These are phyloP conservation scores for Melanostigma gelatinosum DNA, from an alignment of 2,113 vertebrate genomes.

Conservation along the genomic window DNA sequence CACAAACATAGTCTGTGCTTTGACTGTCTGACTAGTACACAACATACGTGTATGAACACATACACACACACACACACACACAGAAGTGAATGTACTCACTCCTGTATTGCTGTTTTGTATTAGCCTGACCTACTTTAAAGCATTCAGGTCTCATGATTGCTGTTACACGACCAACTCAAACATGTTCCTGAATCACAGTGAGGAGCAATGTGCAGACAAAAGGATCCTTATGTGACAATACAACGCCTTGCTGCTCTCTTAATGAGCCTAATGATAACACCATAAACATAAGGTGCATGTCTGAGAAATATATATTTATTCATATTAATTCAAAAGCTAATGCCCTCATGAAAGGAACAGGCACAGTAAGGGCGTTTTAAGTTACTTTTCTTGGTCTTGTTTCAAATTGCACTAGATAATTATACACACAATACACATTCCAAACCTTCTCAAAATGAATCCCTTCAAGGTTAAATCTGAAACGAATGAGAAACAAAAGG, in stretches of 20 bases:
- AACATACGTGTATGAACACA: background rate
- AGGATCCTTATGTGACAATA: conserved; percentile 3
- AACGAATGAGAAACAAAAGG: background rate
- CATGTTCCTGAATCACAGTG: conserved; percentile 27
- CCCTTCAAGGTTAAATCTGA: background rate
- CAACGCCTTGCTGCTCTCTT: background rate
- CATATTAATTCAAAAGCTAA: background rate
- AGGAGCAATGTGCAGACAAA: conserved; percentile 17
- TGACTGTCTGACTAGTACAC: background rate
- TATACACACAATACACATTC: background rate
- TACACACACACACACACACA: background rate
- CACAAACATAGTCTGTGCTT: conserved; percentile 4
- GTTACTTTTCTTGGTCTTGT: background rate
- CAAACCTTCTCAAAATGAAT: background rate
- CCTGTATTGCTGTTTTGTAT: conserved; percentile 3
- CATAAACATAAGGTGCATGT: background rate
- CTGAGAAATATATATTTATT: background rate
- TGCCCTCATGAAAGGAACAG: background rate
- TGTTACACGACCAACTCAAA: conserved; percentile 37
- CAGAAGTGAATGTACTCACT: conserved; percentile 9
- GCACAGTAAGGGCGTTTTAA: background rate
- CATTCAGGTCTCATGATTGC: conserved; percentile 22
- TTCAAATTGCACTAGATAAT: background rate
- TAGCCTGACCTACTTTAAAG: background rate
- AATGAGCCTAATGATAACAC: background rate